Conservation (phyloP, 2,888 invertebrate genomes). For the Limenitis camilla region DNA sequence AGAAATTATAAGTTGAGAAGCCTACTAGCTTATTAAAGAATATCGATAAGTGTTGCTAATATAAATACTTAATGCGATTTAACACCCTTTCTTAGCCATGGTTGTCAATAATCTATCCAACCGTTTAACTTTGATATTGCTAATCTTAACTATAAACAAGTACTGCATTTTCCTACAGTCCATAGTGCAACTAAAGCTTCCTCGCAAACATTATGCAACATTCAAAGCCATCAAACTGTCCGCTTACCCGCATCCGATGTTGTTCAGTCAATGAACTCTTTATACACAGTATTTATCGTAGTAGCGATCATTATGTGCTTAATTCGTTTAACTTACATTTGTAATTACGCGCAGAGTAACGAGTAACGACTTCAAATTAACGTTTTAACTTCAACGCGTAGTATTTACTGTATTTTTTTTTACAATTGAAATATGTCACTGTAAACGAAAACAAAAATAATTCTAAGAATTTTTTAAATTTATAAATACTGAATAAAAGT, state of each 20-base stretch:
- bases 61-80: too few relatives aligned
- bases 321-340: constrained; percentile 26
- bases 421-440: constrained; percentile 8
- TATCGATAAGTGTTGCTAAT: too few relatives aligned
- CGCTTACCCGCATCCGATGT: constrained; percentile 31
- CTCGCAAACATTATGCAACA: constrained; percentile 22
- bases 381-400: constrained; percentile 13
- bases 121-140: too few relatives aligned
- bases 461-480: too few relatives aligned
- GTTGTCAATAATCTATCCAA: too few relatives aligned
- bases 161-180: neutral
- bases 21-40: too few relatives aligned
- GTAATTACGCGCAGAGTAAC: constrained; percentile 22
- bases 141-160: too few relatives aligned
- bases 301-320: constrained; percentile 20
- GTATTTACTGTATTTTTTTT: constrained; percentile 13
- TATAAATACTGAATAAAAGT: too few relatives aligned
- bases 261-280: constrained; percentile 34
- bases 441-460: neutral
- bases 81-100: too few relatives aligned
- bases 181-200: constrained; percentile 5
- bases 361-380: constrained; percentile 16
- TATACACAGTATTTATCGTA: constrained; percentile 24
- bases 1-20: too few relatives aligned
- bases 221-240: constrained; percentile 22